A percentile compares a stretch with the other conserved stretches of the same genome.
phyloP scores from a whole-genome alignment of 2,113 vertebrate genomes.

The Jacana jacana region DNA sequence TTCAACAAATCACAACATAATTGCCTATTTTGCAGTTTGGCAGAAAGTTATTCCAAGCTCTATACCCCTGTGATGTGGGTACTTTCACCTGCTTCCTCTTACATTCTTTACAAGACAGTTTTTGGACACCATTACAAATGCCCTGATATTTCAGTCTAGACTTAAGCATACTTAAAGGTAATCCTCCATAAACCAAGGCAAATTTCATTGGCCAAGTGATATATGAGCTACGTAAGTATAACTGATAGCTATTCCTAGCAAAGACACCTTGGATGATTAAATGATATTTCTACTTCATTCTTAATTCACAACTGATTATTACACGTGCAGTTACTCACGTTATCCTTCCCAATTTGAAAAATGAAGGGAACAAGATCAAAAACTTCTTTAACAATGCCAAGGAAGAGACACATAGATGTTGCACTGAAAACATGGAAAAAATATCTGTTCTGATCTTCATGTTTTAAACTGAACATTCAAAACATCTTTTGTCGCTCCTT shows the following conservation, averaged over 20 bases:
- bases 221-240: not conserved
- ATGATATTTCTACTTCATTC: constrained; percentile 41
- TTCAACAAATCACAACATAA: not conserved
- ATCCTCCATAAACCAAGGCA: not conserved
- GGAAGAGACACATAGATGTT: not conserved
- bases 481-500: not conserved
- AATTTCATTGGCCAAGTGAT: not conserved
- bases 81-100: not conserved
- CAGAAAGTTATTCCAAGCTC: not conserved
- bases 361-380: not conserved
- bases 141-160: not conserved
- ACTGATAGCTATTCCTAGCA: not conserved
- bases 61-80: not conserved
- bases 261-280: constrained; percentile 52
- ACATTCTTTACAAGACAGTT: fast-evolving
- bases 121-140: not conserved
- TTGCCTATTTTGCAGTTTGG: not conserved
- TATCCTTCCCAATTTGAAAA: constrained; percentile 9
- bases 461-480: not conserved
- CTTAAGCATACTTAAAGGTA: not conserved
- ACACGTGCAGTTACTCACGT: constrained; percentile 14
- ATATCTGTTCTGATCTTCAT: not conserved
- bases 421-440: not conserved
- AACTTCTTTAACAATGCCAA: not conserved
- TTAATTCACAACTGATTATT: constrained; percentile 56